A percentile compares a stretch with the other conserved stretches of the same genome.
These are phyloP conservation scores for Drosophila hamatofila DNA, from an alignment of 2,888 invertebrate species.

Conservation along the genomic window DNA sequence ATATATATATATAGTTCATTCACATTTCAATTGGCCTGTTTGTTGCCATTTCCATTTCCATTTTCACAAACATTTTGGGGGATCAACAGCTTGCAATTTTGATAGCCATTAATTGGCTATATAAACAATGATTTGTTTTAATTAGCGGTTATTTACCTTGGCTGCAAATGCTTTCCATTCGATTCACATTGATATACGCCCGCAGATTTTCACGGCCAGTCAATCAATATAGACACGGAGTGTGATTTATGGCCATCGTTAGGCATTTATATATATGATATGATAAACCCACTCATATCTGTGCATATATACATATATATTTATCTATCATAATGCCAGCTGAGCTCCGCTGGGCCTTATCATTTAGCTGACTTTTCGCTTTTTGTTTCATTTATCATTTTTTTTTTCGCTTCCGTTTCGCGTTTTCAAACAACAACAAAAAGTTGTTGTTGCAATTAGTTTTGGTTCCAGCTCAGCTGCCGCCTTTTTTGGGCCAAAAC, in stretches of 20 bases:
- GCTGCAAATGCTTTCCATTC: neutral
- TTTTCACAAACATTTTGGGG: constrained; percentile 1
- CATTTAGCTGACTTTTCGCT: constrained; percentile 33
- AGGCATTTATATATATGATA: constrained; percentile 9
- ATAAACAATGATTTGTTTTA: constrained; percentile 21
- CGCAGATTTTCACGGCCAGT: neutral
- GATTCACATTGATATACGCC: neutral
- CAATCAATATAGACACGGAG: constrained; percentile 8
- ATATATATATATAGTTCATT: neutral
- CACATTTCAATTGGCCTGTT: neutral
- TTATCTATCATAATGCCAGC: constrained; percentile 23
- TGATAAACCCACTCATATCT: constrained; percentile 31
- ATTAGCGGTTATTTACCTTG: constrained; percentile 22
- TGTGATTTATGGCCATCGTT: constrained; percentile 22
- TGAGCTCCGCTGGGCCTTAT: constrained; percentile 25
- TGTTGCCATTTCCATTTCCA: constrained; percentile 3
- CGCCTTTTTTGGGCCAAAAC: constrained; percentile 20
- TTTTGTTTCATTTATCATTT: constrained; percentile 47
- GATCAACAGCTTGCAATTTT: constrained; percentile 20
- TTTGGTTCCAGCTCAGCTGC: constrained; percentile 29
- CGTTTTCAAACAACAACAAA: constrained; percentile 13
- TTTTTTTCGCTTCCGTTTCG: constrained; percentile 1
- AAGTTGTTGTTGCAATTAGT: constrained; percentile 65
- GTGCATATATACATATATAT: constrained; percentile 6
- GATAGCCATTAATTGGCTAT: constrained; percentile 8